Evolutionary conservation across 2,113 vertebrate species (phyloP).

Genomic region (Microtus ochrogaster): DNA sequence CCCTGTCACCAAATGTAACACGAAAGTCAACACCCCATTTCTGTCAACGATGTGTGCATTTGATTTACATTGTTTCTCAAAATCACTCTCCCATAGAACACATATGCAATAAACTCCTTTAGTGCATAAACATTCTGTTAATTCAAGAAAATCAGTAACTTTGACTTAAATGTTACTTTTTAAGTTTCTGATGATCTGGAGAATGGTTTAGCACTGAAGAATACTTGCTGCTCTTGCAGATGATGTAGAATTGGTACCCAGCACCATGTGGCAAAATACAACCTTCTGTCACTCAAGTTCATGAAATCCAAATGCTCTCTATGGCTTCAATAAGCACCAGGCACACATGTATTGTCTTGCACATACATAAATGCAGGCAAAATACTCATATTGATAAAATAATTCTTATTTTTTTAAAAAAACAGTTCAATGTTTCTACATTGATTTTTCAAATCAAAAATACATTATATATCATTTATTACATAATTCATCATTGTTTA

Average conservation of each 20-base stretch:
- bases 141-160: neutral
- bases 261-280: neutral
- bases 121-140: neutral
- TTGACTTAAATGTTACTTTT: neutral
- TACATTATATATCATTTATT: conserved; percentile 43
- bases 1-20: neutral
- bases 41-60: neutral
- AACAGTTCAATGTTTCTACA: neutral
- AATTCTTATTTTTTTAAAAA: neutral
- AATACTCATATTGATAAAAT: neutral
- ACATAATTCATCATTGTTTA: conserved; percentile 62
- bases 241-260: neutral
- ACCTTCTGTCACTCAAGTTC: neutral
- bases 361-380: neutral
- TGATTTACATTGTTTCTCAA: neutral
- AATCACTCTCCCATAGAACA: neutral
- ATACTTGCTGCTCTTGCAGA: neutral
- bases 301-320: neutral
- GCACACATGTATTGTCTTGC: neutral
- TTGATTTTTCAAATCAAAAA: conserved; percentile 28
- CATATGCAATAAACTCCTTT: neutral
- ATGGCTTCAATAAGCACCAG: neutral
- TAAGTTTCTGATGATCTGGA: neutral
- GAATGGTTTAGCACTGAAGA: neutral
- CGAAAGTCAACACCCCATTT: neutral